A percentile compares a stretch with the other conserved stretches of the same genome.
These are phyloP conservation scores for Scarus forsteni DNA, from an alignment of 2,797 vertebrate genomes.

Conservation along the genomic window DNA sequence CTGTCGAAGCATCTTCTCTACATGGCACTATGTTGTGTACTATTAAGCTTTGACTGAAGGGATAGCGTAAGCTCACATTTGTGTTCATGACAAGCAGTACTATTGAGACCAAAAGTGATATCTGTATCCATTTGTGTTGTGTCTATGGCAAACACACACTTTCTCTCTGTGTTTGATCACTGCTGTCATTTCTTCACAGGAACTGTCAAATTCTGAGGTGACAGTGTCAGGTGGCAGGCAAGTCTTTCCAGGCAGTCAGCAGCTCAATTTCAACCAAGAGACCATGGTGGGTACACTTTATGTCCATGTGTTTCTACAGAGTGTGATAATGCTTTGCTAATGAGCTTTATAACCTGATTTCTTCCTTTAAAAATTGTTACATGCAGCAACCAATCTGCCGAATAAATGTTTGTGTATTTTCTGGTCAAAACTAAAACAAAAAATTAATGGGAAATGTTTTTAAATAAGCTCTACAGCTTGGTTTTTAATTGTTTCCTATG, in stretches of 20 bases:
- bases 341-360: constrained; percentile 33
- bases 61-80: constrained; percentile 41
- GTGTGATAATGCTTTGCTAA: constrained; percentile 31
- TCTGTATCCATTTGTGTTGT: constrained; percentile 17
- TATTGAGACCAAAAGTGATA: constrained; percentile 4
- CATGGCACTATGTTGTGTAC: constrained; percentile 53
- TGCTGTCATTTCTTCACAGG: constrained; percentile 76
- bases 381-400: constrained; percentile 28
- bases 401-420: constrained; percentile 22
- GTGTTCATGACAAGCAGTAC: constrained; percentile 22
- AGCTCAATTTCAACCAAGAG: constrained; percentile 81
- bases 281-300: constrained; percentile 81
- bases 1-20: constrained; percentile 56
- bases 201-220: constrained; percentile 82
- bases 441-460: neutral
- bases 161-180: constrained; percentile 51
- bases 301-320: constrained; percentile 26
- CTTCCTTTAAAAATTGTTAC: constrained; percentile 30
- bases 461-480: too few species aligned
- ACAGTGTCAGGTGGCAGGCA: constrained; percentile 79
- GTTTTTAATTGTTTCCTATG: neutral
- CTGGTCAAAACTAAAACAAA: neutral
- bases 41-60: constrained; percentile 48
- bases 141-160: constrained; percentile 20
- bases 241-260: constrained; percentile 77